Percentiles rank a stretch among this genome's conserved stretches.
Conservation (phyloP, 1,140 invertebrate genomes). For the Arctopsyche grandis region DNA sequence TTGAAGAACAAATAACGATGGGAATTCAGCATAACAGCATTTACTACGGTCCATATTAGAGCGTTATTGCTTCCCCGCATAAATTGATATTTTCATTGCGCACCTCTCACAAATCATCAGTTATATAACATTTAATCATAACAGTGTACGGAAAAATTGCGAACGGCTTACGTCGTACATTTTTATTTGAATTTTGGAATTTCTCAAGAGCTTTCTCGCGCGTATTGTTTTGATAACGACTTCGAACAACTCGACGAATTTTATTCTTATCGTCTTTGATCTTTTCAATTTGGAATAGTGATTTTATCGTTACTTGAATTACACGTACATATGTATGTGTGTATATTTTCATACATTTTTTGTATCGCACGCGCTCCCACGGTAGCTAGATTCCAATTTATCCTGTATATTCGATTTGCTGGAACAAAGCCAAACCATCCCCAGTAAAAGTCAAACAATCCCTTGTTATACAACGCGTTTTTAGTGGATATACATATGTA, state of each 20-base stretch:
- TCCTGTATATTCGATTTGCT: slow-evolving; percentile 23
- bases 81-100: too few relatives aligned
- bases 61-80: too few relatives aligned
- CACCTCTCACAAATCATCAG: too few relatives aligned
- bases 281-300: slow-evolving; percentile 27
- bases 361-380: background rate
- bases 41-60: too few relatives aligned
- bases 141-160: too few relatives aligned
- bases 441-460: slow-evolving; percentile 17
- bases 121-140: too few relatives aligned
- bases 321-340: background rate
- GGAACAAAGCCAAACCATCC: slow-evolving; percentile 23
- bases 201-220: background rate
- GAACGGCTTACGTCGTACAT: too few relatives aligned
- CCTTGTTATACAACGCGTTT: background rate
- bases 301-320: background rate
- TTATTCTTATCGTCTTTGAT: slow-evolving; percentile 20
- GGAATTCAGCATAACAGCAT: background rate
- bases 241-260: slow-evolving; percentile 1
- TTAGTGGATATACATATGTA: background rate
- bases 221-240: background rate
- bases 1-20: background rate
- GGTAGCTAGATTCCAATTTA: slow-evolving; percentile 29
- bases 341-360: background rate
- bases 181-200: too few relatives aligned